Base-by-base conservation (phyloP, 2,888 invertebrate genomes). In the Drosophila hamatofila region DNA sequence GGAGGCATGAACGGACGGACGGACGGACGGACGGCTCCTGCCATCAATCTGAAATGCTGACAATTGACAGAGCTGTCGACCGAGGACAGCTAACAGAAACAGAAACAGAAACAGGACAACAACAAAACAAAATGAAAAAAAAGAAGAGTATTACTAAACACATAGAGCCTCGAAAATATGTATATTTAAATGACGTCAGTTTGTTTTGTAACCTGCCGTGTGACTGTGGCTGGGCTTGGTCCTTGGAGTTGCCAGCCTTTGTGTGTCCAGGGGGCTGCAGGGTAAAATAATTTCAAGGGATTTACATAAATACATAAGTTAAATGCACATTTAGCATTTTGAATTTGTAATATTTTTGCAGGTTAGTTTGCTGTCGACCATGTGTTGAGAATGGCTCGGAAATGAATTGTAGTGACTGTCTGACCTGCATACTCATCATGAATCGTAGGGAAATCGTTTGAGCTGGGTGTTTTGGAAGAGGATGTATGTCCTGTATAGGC, bases 241-340 rank as follows among this genome's bases (percentile, higher is more conserved):
- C 21, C 51, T 62, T 37, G 3, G 3, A 51, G 41, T 9, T 48
- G 52, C 52, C 42, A 48, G 48, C 54, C 49, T 63, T 46, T 48
- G 55, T 49, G 59, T 37, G 37, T 27, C 1, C 1, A 27, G 27
- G 27, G 52, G 59, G 52, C 60, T 54, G 58, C 67, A 49, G 56
- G 76, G 70, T 25, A 81, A 83, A 90, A 87, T 85, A 85, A 88
- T 90, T 91, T 91, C 78, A 74, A 81, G 73, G 81, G 90, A 91
- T 91, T 91, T 91, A 85, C 91, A 91, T 91, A 91, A 89, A 89
- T 87, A 89, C 89, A 91, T 90, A 90, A 89, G 88, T 86, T 89
- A 88, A 91, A 88, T 88, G 91, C 85, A 90, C 85, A 90, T 91
- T 91, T 90, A 83, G 88, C 90, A 91, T 91, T 91, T 90, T 88